Percentiles rank a stretch among this genome's conserved stretches.
Evolutionary conservation across 2,113 vertebrate genomes (phyloP).

Genomic region (Theristicus caerulescens): DNA sequence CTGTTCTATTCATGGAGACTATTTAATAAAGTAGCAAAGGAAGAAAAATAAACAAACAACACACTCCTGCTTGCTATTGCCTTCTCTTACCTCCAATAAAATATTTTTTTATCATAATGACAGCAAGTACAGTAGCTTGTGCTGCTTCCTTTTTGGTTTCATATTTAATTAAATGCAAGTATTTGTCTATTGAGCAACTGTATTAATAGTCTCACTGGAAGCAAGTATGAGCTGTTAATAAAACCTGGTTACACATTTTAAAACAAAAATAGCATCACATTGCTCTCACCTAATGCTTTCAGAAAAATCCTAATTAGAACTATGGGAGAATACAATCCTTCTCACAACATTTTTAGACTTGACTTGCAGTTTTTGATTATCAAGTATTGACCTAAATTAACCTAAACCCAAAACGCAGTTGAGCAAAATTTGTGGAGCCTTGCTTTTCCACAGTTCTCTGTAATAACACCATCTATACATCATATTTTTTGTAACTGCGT

Average conservation of each 20-base stretch:
- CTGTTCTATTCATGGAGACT: background rate
- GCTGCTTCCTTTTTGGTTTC: background rate
- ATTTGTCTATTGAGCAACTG: background rate
- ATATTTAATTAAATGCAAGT: background rate
- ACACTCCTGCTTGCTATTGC: background rate
- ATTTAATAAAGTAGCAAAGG: background rate
- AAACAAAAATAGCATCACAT: background rate
- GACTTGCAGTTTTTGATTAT: background rate
- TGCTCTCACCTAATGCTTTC: background rate
- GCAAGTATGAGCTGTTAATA: background rate
- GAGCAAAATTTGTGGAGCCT: background rate
- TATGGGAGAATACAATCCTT: background rate
- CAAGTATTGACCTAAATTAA: background rate
- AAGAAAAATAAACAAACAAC: background rate
- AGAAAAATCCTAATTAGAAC: background rate
- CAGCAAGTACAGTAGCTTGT: background rate
- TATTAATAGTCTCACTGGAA: background rate
- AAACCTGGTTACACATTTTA: background rate
- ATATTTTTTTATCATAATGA: background rate
- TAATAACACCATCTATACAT: background rate
- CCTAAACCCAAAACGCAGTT: fast-evolving
- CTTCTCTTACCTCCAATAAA: background rate
- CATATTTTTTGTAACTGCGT: background rate
- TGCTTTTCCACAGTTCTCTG: background rate
- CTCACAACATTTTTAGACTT: background rate